These are phyloP conservation scores for Vandiemenella viatica DNA, from an alignment of 2,888 invertebrate genomes.

Conservation along the genomic window DNA sequence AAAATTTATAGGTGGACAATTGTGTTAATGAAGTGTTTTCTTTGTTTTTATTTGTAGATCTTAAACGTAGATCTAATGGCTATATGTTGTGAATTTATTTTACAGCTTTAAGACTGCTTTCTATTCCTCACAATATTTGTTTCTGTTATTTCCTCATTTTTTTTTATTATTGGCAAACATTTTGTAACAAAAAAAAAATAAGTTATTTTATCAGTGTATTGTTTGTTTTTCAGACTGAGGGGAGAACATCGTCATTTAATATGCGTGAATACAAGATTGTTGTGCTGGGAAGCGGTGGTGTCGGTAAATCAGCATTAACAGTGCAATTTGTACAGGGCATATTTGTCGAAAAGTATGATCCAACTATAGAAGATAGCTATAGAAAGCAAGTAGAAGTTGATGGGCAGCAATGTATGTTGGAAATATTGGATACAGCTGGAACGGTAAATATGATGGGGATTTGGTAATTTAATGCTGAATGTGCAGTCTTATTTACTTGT, in stretches of 20 bases:
- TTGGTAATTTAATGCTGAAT: not conserved
- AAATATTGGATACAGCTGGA: conserved; percentile 98
- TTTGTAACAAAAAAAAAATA: too few species aligned
- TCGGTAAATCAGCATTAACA: conserved; percentile 96
- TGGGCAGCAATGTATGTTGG: conserved; percentile 98
- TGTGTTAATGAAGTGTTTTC: too few species aligned
- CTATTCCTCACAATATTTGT: too few species aligned
- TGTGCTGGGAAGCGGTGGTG: conserved; percentile 97
- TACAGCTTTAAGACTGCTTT: too few species aligned
- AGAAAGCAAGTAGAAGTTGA: conserved; percentile 99
- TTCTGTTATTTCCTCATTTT: too few species aligned
- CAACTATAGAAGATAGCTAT: conserved; percentile 99
- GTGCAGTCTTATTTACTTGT: too few species aligned
- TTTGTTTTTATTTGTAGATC: too few species aligned
- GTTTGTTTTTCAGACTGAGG: not conserved
- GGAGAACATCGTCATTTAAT: conserved; percentile 14
- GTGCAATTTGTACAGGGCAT: conserved; percentile 98
- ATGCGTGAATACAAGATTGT: conserved; percentile 99
- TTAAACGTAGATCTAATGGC: too few species aligned
- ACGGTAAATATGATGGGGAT: conserved; percentile 52
- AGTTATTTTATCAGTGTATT: not conserved
- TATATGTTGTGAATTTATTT: too few species aligned
- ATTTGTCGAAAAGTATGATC: conserved; percentile 99
- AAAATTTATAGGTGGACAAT: too few species aligned
- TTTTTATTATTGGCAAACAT: too few species aligned